A percentile compares a stretch with the other conserved stretches of the same genome.
Conservation (phyloP, 2,113 vertebrate genomes). For the Tachysurus fulvidraco region DNA sequence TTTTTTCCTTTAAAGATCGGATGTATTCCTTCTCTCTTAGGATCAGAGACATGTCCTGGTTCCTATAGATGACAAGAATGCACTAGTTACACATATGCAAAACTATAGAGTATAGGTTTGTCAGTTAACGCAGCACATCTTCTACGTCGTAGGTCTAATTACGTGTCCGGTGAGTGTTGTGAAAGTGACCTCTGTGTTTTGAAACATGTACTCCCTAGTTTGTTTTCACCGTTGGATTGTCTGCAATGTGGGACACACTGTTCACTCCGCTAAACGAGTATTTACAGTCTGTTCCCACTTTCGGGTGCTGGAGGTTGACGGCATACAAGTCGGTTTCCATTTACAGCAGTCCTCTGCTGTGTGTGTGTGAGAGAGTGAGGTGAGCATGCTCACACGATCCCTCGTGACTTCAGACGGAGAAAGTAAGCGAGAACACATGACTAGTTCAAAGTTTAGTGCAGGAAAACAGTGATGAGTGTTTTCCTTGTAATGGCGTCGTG, state of each 20-base stretch:
- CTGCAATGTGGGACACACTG: not conserved
- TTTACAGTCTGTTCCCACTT: not conserved
- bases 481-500: slow-evolving; percentile 31
- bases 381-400: not conserved
- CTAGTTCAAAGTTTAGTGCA: slow-evolving; percentile 41
- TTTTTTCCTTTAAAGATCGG: not conserved
- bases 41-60: not conserved
- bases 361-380: not conserved
- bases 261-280: not conserved
- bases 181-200: not conserved
- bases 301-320: not conserved
- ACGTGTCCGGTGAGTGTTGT: not conserved
- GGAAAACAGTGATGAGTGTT: slow-evolving; percentile 20
- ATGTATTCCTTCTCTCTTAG: not conserved
- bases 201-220: not conserved
- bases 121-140: not conserved
- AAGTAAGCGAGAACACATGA: slow-evolving; percentile 46
- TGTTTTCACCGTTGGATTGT: not conserved
- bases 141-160: not conserved
- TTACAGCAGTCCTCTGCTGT: not conserved
- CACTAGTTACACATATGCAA: not conserved
- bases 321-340: not conserved
- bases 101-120: not conserved
- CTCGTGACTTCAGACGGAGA: slow-evolving; percentile 46
- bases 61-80: not conserved